Percentiles rank a stretch among this genome's conserved stretches.
phyloP scores from a whole-genome alignment of 2,888 invertebrate genomes.

The Arge pagana region DNA sequence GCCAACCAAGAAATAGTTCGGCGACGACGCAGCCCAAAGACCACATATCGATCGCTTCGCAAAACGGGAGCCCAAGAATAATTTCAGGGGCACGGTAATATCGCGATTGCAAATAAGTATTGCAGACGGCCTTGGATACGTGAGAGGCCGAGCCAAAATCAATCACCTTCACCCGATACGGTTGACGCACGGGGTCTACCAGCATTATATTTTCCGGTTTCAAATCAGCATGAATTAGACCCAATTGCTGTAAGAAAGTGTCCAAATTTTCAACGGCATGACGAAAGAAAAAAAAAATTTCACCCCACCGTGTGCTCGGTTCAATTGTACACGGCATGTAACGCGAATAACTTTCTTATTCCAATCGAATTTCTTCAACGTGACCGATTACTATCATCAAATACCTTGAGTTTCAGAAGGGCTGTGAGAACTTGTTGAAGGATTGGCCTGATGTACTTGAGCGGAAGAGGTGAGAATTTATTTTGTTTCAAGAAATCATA shows the following conservation, averaged over 20 bases:
- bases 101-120: conserved; percentile 98
- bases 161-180: conserved; percentile 98
- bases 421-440: conserved; percentile 93
- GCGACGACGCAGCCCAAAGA: conserved; percentile 99
- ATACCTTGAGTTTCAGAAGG: conserved; percentile 89
- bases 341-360: neutral
- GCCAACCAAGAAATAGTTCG: conserved; percentile 99
- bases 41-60: conserved; percentile 99
- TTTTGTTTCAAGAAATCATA: conserved; percentile 99
- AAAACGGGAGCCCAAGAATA: conserved; percentile 96
- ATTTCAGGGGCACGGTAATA: conserved; percentile 98
- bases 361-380: neutral
- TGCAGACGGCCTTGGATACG: conserved; percentile 99
- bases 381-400: conserved; percentile 34
- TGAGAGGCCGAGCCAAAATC: conserved; percentile 99
- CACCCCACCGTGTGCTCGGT: neutral
- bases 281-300: neutral
- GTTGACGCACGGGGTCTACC: conserved; percentile 96
- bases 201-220: conserved; percentile 99
- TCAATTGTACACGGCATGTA: neutral
- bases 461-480: conserved; percentile 97
- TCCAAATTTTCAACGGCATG: conserved; percentile 19
- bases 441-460: conserved; percentile 98
- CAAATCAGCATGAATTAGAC: conserved; percentile 98
- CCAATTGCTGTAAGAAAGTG: conserved; percentile 79